Base-by-base conservation (phyloP, 1,140 invertebrate species). In the Atta texana region DNA sequence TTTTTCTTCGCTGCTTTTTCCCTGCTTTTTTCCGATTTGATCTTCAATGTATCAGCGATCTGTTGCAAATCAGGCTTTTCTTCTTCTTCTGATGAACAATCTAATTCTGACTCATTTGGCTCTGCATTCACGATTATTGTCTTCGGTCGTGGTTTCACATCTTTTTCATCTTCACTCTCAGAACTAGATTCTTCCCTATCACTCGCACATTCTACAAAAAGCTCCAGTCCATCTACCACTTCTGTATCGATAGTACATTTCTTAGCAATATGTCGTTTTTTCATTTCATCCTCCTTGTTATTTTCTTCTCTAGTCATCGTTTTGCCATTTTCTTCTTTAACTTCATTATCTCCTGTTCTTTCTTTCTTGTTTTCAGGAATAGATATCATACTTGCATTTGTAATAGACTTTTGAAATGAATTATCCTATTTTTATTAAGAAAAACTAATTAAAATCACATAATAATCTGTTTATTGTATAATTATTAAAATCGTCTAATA, bases 121-220 rank as follows among this genome's bases (percentile, higher is more conserved):
- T 92, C 78, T 55, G 94, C 94, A 85, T 94, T 94, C 4, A 95
- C 88, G 66, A 95, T 95, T 61, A 92, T 85, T 7, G 95, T 95
- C 80, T 95, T 95, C 10, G 92, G 87, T 53, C 90, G 92, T 16
- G 93, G 81, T 24, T 93, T 92, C 6, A n/a, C 16, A 21, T 91
- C 90, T 18, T 92, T 87, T 0, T 89, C 76, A 24, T 92, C 87
- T 49, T 94, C 93, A 28, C 72, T 89, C 6, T 94, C 94, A n/a
- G 92, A 92, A 89, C 89, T 92, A 0, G 93, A 93, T 5, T 85
- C 90, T 69, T 95, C 94, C 75, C 94, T 93, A 28, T 95, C 95
- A 86, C 95, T 95, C 0, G 94, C 95, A 87, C 93, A 94, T 81
- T 95, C 95, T 21, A 95, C 94, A 18, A 91, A 92, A 80, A 95